phyloP scores from a whole-genome alignment of 2,888 invertebrate species.

The Volucella inanis region DNA sequence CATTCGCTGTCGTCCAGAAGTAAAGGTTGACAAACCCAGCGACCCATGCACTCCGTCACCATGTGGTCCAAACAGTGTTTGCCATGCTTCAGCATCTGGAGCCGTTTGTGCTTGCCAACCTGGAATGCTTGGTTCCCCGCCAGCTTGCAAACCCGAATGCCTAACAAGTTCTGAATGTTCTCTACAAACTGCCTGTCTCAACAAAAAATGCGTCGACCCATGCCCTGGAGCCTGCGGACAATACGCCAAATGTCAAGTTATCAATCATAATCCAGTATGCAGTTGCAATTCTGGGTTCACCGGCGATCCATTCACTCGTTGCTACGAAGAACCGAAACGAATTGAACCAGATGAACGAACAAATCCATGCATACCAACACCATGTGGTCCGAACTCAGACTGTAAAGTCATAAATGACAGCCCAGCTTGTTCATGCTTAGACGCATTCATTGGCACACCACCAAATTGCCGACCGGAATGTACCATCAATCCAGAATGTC shows the following conservation, averaged over 20 bases:
- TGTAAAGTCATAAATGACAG: slow-evolving; percentile 85
- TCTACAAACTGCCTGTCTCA: slow-evolving; percentile 88
- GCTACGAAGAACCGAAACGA: slow-evolving; percentile 83
- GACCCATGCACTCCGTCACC: slow-evolving; percentile 89
- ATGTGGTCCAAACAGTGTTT: slow-evolving; percentile 90
- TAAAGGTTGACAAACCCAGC: slow-evolving; percentile 76
- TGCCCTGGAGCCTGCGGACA: slow-evolving; percentile 91
- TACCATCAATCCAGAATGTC: slow-evolving; percentile 87
- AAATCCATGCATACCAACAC: slow-evolving; percentile 87
- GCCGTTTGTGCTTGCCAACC: slow-evolving; percentile 88
- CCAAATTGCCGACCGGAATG: slow-evolving; percentile 88
- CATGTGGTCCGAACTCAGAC: slow-evolving; percentile 86
- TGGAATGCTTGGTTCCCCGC: slow-evolving; percentile 89
- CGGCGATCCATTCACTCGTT: slow-evolving; percentile 89
- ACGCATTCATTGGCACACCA: slow-evolving; percentile 86
- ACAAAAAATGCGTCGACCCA: slow-evolving; percentile 90
- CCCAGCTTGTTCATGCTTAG: slow-evolving; percentile 86
- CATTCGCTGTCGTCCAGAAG: slow-evolving; percentile 84
- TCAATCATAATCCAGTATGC: slow-evolving; percentile 92
- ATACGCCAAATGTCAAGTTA: slow-evolving; percentile 90
- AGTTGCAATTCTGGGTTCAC: slow-evolving; percentile 88
- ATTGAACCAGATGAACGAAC: slow-evolving; percentile 79
- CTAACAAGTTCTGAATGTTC: slow-evolving; percentile 91
- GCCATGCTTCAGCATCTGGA: slow-evolving; percentile 86
- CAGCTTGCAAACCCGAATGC: slow-evolving; percentile 90